Percentiles rank a stretch among this genome's conserved stretches.
These are phyloP conservation scores for Drosophila koepferae DNA, from an alignment of 2,888 invertebrate species.

Conservation along the genomic window DNA sequence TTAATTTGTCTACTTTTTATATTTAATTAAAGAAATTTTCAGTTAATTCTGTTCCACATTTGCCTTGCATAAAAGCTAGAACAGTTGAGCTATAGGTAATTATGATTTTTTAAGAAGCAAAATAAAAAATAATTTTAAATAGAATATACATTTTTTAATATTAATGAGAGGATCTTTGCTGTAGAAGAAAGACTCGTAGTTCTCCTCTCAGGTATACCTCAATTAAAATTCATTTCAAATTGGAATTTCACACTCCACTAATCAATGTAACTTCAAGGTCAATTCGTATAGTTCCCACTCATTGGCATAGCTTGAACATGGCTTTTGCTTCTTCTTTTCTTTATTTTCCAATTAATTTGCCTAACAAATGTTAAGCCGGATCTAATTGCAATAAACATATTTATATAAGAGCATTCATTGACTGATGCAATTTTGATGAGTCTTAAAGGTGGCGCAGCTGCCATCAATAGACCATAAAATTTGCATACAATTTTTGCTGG, in stretches of 20 bases:
- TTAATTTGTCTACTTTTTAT: neutral
- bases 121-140: no score
- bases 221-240: neutral
- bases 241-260: neutral
- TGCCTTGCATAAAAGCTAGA: no score
- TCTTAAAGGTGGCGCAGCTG: slow-evolving; percentile 36
- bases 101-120: no score
- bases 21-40: neutral
- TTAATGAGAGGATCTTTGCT: no score
- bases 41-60: neutral
- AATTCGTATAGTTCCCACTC: neutral
- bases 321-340: neutral
- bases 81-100: no score
- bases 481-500: slow-evolving; percentile 56
- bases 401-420: slow-evolving; percentile 37
- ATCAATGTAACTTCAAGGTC: slow-evolving; percentile 16
- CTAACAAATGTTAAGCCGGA: slow-evolving; percentile 39
- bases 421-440: slow-evolving; percentile 37
- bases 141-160: no score
- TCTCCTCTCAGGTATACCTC: neutral
- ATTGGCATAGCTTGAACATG: slow-evolving; percentile 11
- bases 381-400: slow-evolving; percentile 40
- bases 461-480: slow-evolving; percentile 57
- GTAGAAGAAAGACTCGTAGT: no score
- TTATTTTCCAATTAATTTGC: slow-evolving; percentile 4